phyloP scores from a whole-genome alignment of 2,797 vertebrate genomes.

The Anguilla megastoma region DNA sequence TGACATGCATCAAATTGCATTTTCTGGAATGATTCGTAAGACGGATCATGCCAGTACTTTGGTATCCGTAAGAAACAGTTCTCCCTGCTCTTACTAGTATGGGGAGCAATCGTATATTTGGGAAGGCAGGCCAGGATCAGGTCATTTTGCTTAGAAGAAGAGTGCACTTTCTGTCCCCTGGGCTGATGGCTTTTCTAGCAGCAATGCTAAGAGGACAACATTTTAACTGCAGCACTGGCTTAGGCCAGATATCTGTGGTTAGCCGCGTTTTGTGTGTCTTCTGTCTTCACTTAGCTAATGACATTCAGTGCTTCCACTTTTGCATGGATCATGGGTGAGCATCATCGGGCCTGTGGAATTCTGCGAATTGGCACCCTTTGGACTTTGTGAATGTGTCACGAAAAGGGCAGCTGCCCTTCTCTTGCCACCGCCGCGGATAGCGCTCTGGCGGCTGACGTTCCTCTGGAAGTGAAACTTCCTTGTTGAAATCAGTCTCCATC shows the following conservation, averaged over 20 bases:
- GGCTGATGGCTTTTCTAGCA: neutral
- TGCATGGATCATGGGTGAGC: neutral
- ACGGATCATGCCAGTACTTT: neutral
- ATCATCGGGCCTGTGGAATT: neutral
- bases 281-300: neutral
- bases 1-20: neutral
- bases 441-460: neutral
- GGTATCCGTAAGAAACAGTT: neutral
- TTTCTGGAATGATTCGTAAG: neutral
- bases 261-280: neutral
- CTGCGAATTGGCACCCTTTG: neutral
- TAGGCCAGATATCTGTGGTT: neutral
- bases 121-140: neutral
- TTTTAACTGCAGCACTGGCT: neutral
- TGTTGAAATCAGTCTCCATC: neutral
- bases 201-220: neutral
- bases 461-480: neutral
- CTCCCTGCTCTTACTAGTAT: neutral
- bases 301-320: neutral
- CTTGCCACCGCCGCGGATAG: neutral
- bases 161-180: neutral
- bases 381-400: neutral
- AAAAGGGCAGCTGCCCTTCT: neutral
- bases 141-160: neutral
- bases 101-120: neutral